These are phyloP conservation scores for Falco cherrug DNA, from an alignment of 2,797 vertebrate species.

Conservation along the genomic window DNA sequence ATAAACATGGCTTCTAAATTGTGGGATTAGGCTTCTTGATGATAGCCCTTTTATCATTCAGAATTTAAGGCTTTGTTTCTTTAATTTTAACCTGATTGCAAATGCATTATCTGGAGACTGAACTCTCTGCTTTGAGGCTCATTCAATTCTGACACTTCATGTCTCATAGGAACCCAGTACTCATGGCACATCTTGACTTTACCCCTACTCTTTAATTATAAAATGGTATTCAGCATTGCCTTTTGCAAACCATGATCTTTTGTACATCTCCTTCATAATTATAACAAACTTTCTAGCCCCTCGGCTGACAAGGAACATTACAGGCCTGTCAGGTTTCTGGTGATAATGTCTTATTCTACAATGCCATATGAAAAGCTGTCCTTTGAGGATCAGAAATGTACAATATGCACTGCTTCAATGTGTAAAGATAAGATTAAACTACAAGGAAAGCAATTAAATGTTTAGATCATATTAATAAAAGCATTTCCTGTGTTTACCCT, in stretches of 20 bases:
- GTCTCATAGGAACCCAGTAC: not conserved
- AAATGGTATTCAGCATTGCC: not conserved
- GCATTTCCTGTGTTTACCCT: constrained; percentile 58
- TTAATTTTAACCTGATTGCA: not conserved
- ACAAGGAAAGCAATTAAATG: constrained; percentile 71
- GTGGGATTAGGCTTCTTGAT: not conserved
- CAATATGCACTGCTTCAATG: constrained; percentile 50
- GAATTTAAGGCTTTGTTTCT: not conserved
- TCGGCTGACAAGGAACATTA: constrained; percentile 42
- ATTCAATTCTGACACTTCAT: not conserved
- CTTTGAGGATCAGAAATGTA: constrained; percentile 65
- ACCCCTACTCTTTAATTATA: constrained; percentile 5
- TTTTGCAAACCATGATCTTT: constrained; percentile 16
- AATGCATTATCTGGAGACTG: not conserved
- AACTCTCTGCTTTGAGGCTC: not conserved
- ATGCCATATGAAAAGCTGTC: constrained; percentile 33
- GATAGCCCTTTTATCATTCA: not conserved
- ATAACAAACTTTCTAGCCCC: constrained; percentile 43
- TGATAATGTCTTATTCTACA: constrained; percentile 69
- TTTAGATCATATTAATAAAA: constrained; percentile 72
- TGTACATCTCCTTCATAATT: constrained; percentile 40
- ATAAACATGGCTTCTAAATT: not conserved
- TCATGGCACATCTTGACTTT: not conserved
- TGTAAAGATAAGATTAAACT: constrained; percentile 73
- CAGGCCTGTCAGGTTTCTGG: constrained; percentile 57